Evolutionary conservation across 1,140 invertebrate genomes (phyloP), one percentile per base, ranked within the genome.

Genomic region (Alviniconcha marisindica): DNA sequence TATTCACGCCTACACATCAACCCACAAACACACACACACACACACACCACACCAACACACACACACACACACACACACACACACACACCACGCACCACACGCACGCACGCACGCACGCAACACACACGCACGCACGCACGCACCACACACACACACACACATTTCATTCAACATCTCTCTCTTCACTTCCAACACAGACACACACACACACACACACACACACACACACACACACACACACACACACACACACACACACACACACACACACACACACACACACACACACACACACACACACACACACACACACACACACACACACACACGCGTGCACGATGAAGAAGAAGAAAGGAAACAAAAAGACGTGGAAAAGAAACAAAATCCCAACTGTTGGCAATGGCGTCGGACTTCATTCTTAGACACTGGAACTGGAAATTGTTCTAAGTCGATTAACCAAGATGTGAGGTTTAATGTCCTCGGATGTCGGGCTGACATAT

Each of bases 61-160:
- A n/a, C 21, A 63, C 60, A 63, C 28, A 31, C 21, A 63, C 21
- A n/a, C 21, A 31, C 21, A 63, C 44, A 48, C 44, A 48, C 44
- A 48, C 44, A 48, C 44, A 48, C 21, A n/a, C 60, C 60, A 66
- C 60, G 28, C 60, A 66, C 12, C 60, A 63, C 60, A 63, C 60
- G 24, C 60, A 63, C 60, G 24, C 60, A 63, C 60, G 24, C 60
- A 63, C 33, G 33, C 40, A 74, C 36, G 18, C 71, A 74, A 63
- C 60, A 63, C 60, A 63, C 60, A 63, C 60, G 24, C 60, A 63
- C 60, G 24, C 60, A 63, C 33, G 33, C 40, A 74, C 36, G 18
- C 71, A 74, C 71, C n/a, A 74, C 60, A 63, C 60, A 63, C 60
- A 63, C 60, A 63, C 60, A 63, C 60, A 63, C 60, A 63, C 60